Base-by-base conservation (phyloP, 2,888 invertebrate genomes). In the Rhingia campestris region DNA sequence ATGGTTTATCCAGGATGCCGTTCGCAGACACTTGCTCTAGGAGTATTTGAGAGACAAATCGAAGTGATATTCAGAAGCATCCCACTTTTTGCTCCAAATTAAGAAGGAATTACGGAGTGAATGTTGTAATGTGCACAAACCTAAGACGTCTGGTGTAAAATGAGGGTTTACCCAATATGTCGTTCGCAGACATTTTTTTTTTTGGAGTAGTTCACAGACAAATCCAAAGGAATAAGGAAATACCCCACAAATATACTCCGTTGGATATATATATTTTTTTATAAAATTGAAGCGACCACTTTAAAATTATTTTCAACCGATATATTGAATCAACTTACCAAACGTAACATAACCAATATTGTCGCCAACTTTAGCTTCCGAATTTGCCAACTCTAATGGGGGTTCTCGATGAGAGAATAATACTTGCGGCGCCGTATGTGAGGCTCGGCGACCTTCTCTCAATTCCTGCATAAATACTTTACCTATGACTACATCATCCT, bases 391-490 rank as follows among this genome's bases (percentile, higher is more conserved):
- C 92, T 99, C 99, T 91, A 97, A 91, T 0, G 99, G 99, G 45
- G 99, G 99, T 90, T 99, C 99, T 89, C 97, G 96, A 92, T 99
- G 98, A 91, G 96, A 96, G 92, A 97, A 97, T 88, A 97, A 92
- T 88, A 97, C 97, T 93, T 96, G 96, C 43, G 97, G 97, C 80
- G 98, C 97, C 67, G 98, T 98, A 90, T 98, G 98, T 87, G 97
- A 97, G 33, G 98, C 98, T 91, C 98, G 94, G 86, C 99, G 94
- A 14, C 99, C 99, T 92, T 99, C 99, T 91, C 98, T 98, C 89
- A 99, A 95, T 92, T 99, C 99, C 93, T 99, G 99, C 95, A 99
- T 97, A 93, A 99, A 99, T 88, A 99, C 97, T 93, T 99, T 99
- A 74, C 99, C 99, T 91, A 99, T 97, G 70, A 99, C 95, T 89